These are phyloP conservation scores for Silurus aristotelis DNA, from an alignment of 2,797 vertebrate species.

Conservation along the genomic window DNA sequence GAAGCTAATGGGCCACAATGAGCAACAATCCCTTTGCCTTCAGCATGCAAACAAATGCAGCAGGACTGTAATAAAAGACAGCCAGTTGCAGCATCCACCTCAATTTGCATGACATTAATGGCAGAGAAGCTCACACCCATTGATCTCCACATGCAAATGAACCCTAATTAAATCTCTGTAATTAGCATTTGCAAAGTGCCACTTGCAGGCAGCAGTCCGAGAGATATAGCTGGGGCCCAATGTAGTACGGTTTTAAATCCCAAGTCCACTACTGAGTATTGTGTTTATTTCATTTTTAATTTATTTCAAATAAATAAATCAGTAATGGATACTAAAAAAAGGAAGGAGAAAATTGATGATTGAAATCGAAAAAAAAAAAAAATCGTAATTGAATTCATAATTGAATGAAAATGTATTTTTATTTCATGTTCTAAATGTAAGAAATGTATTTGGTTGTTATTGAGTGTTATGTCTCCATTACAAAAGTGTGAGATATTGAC, in stretches of 20 bases:
- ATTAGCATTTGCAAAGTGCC: constrained; percentile 37
- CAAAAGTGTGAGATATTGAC: too few species aligned
- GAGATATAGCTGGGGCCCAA: neutral
- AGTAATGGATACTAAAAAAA: too few species aligned
- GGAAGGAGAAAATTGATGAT: too few species aligned
- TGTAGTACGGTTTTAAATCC: neutral
- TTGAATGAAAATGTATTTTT: too few species aligned
- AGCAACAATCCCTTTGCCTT: constrained; percentile 33
- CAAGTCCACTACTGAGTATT: neutral
- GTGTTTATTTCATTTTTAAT: neutral
- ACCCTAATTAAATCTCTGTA: constrained; percentile 41
- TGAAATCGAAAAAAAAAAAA: too few species aligned
- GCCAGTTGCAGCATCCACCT: constrained; percentile 39
- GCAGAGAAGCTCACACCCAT: constrained; percentile 38
- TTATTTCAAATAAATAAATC: too few species aligned
- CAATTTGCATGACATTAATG: constrained; percentile 50
- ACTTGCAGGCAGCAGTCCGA: constrained; percentile 16
- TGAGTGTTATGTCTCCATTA: too few species aligned
- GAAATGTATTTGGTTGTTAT: too few species aligned
- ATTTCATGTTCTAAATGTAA: too few species aligned
- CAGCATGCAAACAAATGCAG: constrained; percentile 44
- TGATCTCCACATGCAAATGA: constrained; percentile 41
- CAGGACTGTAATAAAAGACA: constrained; percentile 60
- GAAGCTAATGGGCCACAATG: constrained; percentile 35
- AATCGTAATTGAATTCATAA: too few species aligned